These are phyloP conservation scores for Semnornis frantzii DNA, from an alignment of 2,113 vertebrate species.

Conservation along the genomic window DNA sequence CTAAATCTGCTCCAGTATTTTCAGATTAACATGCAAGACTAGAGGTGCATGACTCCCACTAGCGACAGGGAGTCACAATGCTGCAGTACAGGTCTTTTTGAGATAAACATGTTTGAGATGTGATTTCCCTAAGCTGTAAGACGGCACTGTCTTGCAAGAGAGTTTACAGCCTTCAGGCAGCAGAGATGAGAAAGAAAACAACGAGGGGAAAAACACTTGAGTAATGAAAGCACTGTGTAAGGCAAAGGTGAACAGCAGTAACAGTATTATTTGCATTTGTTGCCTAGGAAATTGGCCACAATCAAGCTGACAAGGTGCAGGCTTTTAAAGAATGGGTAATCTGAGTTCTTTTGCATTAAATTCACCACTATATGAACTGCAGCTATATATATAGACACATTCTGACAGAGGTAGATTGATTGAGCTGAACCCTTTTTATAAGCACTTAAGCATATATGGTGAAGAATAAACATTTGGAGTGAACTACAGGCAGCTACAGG, in stretches of 20 bases:
- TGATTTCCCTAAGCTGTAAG: neutral
- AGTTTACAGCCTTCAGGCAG: neutral
- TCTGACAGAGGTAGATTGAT: neutral
- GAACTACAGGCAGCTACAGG: neutral
- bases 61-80: neutral
- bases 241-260: neutral
- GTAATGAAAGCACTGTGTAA: neutral
- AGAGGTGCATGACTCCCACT: neutral
- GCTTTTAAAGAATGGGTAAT: neutral
- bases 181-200: neutral
- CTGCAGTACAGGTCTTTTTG: neutral
- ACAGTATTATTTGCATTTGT: neutral
- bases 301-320: neutral
- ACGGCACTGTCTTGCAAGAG: neutral
- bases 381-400: neutral
- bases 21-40: neutral
- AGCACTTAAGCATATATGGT: neutral
- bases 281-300: neutral
- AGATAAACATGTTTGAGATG: fast-evolving
- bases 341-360: neutral
- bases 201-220: neutral
- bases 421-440: neutral
- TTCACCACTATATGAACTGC: neutral
- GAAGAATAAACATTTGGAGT: neutral
- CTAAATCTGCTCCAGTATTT: neutral